phyloP scores from a whole-genome alignment of 2,797 vertebrate genomes.

The Threskiornis aethiopicus region DNA sequence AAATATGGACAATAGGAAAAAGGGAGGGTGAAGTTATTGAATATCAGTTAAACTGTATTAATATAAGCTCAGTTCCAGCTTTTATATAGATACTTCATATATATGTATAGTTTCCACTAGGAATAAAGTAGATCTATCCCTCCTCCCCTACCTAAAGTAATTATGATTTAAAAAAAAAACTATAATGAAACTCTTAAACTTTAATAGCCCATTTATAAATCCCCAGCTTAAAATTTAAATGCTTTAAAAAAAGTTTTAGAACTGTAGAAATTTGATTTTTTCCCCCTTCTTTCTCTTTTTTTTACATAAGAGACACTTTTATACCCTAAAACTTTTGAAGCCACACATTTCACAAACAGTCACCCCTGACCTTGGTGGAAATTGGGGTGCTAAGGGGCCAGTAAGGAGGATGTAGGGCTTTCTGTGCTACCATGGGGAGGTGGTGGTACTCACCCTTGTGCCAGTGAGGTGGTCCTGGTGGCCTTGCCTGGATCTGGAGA shows the following conservation, averaged over 20 bases:
- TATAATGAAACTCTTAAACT: slow-evolving; percentile 80
- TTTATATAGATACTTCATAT: slow-evolving; percentile 82
- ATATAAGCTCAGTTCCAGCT: slow-evolving; percentile 88
- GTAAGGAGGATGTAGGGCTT: not conserved
- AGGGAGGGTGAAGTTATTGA: slow-evolving; percentile 98
- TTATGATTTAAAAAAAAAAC: slow-evolving; percentile 75
- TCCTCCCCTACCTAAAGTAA: slow-evolving; percentile 80
- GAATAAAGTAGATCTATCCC: slow-evolving; percentile 78
- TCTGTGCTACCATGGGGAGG: not conserved
- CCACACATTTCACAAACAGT: not conserved
- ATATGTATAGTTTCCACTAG: slow-evolving; percentile 82
- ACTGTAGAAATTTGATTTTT: slow-evolving; percentile 67
- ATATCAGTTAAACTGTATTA: slow-evolving; percentile 99
- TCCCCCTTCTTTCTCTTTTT: not conserved
- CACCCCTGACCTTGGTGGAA: not conserved
- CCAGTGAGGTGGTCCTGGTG: not conserved
- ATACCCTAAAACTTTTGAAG: slow-evolving; percentile 41
- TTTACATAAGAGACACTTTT: slow-evolving; percentile 35
- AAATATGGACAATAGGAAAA: slow-evolving; percentile 96
- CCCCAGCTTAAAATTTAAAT: slow-evolving; percentile 77
- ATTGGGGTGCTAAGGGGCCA: not conserved
- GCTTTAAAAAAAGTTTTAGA: slow-evolving; percentile 73
- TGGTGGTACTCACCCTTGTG: not conserved
- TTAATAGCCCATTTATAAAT: slow-evolving; percentile 82
- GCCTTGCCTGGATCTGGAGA: not conserved